phyloP scores from a whole-genome alignment of 2,113 vertebrate genomes.

The Falcunculus frontatus region DNA sequence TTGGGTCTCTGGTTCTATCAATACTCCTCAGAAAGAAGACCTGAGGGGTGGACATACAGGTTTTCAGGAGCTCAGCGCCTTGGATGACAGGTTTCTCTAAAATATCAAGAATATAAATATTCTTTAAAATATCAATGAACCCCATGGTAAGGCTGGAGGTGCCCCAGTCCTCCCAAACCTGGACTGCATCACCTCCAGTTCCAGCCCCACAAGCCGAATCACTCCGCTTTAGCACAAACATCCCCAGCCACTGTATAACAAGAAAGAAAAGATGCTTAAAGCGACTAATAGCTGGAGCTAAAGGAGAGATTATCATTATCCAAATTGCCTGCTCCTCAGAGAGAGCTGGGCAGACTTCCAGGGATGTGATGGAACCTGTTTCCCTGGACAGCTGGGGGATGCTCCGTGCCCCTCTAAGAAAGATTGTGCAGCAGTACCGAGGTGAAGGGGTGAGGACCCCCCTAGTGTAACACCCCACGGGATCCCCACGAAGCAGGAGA shows the following conservation, averaged over 20 bases:
- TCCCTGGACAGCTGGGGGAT: neutral
- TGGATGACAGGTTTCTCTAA: neutral
- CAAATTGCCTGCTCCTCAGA: neutral
- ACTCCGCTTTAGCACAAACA: fast-evolving
- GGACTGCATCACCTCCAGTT: neutral
- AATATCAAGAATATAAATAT: neutral
- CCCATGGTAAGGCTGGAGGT: neutral
- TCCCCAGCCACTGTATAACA: neutral
- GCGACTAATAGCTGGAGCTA: neutral
- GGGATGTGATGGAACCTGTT: neutral
- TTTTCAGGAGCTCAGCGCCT: neutral
- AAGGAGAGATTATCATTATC: neutral
- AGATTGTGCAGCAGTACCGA: fast-evolving
- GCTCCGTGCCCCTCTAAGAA: neutral
- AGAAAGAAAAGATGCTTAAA: neutral
- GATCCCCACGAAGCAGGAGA: neutral
- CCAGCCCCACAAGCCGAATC: fast-evolving
- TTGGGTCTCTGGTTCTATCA: neutral
- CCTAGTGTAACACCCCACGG: fast-evolving
- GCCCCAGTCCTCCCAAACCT: neutral
- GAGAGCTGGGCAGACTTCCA: neutral
- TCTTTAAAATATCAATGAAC: neutral
- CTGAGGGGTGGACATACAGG: too few relatives aligned
- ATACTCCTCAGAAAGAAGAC: neutral
- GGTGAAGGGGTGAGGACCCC: neutral